Base-by-base conservation (phyloP, 1,140 invertebrate genomes). In the Anagrus nilaparvatae region DNA sequence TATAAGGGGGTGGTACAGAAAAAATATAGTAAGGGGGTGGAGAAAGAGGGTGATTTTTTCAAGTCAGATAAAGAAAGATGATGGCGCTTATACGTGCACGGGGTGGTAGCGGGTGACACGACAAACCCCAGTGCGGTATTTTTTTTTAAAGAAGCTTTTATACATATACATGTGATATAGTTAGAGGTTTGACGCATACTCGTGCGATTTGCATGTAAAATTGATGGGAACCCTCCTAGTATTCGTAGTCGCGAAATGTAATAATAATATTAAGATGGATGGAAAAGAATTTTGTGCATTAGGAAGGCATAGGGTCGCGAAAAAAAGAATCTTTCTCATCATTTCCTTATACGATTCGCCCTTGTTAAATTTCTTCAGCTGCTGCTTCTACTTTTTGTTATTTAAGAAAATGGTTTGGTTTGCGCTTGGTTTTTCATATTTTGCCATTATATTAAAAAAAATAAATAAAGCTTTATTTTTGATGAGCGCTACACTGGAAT, bases 251-350 rank as follows among this genome's bases (percentile, higher is more conserved):
- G 52, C 49, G 54, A 55, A 60, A 60, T 60, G 57, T 56, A 60
- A 60, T 60, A 60, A 60, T 60, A 60, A 60, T 59, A 60, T 60
- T 60, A 60, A 60, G 58, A 60, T 59, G 58, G 55, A 60, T 58
- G 49, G 50, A 47, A 18, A 19, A 46, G 43, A 44, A 30, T 32
- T 30, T 41, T 27, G 30, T 37, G 20, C 8, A 41, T 21, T 29
- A 41, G 39, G 48, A 33, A 45, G 36, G 34, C 29, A 12, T 17
- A 33, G 28, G 21, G 40, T 46, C 40, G 39, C 34, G 52, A 40
- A 52, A 17, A 17, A 38, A 44, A 39, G 29, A 10, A 41, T 38
- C 44, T 42, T 46, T 42, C 44, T 46, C 44, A 42, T 46, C 44
- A 37, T 41, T 40, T 45, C 38, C 16, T 20, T 5, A 16, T 27